phyloP scores from a whole-genome alignment of 2,113 vertebrate genomes.

The Tetrao urogallus region DNA sequence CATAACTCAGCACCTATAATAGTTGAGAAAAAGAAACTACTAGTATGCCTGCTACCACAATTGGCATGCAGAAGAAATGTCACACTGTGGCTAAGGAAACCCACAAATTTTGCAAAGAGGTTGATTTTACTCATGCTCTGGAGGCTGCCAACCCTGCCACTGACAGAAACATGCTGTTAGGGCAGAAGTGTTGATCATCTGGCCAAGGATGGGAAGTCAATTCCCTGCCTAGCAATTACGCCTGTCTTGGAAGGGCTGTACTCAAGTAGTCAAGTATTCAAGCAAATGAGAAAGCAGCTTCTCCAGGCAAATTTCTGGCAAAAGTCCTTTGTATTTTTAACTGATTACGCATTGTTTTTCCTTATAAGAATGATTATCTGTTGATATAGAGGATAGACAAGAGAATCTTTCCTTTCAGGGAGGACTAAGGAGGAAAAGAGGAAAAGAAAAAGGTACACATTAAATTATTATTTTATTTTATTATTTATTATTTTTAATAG shows the following conservation, averaged over 20 bases:
- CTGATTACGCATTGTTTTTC: neutral
- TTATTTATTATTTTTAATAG: neutral
- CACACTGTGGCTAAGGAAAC: neutral
- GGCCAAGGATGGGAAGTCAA: neutral
- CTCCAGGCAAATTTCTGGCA: neutral
- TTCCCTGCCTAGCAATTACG: neutral
- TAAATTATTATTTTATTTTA: neutral
- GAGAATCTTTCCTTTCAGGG: neutral
- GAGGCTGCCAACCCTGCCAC: neutral
- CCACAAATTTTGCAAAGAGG: neutral
- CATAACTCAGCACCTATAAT: neutral
- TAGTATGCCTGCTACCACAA: neutral
- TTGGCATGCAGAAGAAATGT: neutral
- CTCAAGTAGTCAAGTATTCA: neutral
- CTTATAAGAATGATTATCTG: neutral
- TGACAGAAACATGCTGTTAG: neutral
- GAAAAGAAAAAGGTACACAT: neutral
- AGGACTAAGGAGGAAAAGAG: neutral
- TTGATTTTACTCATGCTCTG: neutral
- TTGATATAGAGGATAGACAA: neutral
- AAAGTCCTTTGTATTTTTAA: neutral
- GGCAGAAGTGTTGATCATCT: neutral
- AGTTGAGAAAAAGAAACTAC: neutral
- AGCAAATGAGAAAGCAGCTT: neutral
- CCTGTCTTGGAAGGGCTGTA: neutral